Percentiles rank a stretch among this genome's conserved stretches.
Conservation (phyloP, 2,113 vertebrate genomes). For the Campylorhamphus procurvoides region DNA sequence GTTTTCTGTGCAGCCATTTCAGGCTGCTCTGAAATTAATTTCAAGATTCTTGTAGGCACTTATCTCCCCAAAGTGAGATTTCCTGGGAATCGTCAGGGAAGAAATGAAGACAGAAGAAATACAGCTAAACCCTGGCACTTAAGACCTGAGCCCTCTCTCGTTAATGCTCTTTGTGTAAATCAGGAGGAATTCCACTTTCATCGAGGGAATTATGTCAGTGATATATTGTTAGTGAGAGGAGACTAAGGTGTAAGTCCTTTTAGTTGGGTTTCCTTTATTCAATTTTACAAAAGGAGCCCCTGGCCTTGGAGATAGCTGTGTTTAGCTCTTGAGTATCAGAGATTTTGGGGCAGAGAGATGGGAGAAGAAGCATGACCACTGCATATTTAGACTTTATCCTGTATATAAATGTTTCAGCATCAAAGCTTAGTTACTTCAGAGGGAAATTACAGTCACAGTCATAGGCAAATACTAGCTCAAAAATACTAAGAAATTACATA, state of each 20-base stretch:
- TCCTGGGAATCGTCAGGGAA: slow-evolving; percentile 32
- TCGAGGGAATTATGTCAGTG: neutral
- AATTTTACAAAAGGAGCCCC: neutral
- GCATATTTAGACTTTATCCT: neutral
- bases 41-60: slow-evolving; percentile 33
- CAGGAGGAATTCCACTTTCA: slow-evolving; percentile 45
- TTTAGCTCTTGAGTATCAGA: neutral
- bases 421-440: neutral
- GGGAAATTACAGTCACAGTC: neutral
- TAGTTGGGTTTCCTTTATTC: neutral
- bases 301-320: neutral
- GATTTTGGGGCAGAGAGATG: neutral
- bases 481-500: neutral
- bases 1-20: neutral
- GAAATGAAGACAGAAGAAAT: slow-evolving; percentile 51
- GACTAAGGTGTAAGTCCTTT: neutral
- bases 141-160: slow-evolving; percentile 6
- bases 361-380: neutral
- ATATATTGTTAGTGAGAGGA: slow-evolving; percentile 20
- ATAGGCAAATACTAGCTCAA: neutral
- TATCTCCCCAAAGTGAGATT: slow-evolving; percentile 55
- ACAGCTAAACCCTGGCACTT: neutral
- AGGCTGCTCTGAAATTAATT: slow-evolving; percentile 44
- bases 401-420: neutral
- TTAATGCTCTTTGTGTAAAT: slow-evolving; percentile 51